Evolutionary conservation across 64 coral and sea anemone species (phyloP).

Genomic region (Dendrophyllia cribrosa): DNA sequence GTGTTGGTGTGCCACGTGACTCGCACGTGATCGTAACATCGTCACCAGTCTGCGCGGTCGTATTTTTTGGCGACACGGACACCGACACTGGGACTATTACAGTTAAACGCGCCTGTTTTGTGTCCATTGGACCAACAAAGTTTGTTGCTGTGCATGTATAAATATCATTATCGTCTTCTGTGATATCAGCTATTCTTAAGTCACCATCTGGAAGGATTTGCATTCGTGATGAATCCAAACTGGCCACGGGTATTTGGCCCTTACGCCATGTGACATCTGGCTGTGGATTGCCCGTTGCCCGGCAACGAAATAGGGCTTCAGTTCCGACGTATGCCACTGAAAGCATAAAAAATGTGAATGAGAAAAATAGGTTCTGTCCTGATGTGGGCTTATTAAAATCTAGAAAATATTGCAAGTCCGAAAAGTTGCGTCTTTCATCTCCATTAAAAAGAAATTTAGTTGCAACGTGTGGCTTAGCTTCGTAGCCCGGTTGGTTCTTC

Average conservation of each 20-base stretch:
- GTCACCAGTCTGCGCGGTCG: constrained; percentile 15
- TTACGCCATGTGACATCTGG: constrained; percentile 77
- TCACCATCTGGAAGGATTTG: constrained; percentile 67
- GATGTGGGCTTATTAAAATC: too few relatives aligned
- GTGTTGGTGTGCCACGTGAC: constrained; percentile 63
- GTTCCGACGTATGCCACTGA: constrained; percentile 50
- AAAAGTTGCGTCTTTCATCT: too few relatives aligned
- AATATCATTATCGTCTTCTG: constrained; percentile 38
- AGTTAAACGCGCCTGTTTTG: constrained; percentile 20
- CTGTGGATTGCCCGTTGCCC: constrained; percentile 65
- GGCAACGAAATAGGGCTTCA: constrained; percentile 63
- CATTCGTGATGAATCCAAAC: constrained; percentile 33
- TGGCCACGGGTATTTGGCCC: constrained; percentile 34
- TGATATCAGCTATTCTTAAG: constrained; percentile 50
- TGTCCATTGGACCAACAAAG: constrained; percentile 43
- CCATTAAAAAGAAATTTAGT: too few relatives aligned
- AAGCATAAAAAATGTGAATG: background rate
- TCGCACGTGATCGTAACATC: constrained; percentile 42
- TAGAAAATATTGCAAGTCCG: too few relatives aligned
- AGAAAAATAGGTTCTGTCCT: too few relatives aligned
- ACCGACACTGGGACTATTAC: constrained; percentile 66
- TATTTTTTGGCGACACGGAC: constrained; percentile 29
- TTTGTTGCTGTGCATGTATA: constrained; percentile 81
- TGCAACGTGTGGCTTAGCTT: too few relatives aligned
- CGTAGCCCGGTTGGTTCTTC: too few relatives aligned